Percentiles rank a stretch among this genome's conserved stretches.
Evolutionary conservation across 2,888 invertebrate species (phyloP).

Genomic region (Lithophane socia): DNA sequence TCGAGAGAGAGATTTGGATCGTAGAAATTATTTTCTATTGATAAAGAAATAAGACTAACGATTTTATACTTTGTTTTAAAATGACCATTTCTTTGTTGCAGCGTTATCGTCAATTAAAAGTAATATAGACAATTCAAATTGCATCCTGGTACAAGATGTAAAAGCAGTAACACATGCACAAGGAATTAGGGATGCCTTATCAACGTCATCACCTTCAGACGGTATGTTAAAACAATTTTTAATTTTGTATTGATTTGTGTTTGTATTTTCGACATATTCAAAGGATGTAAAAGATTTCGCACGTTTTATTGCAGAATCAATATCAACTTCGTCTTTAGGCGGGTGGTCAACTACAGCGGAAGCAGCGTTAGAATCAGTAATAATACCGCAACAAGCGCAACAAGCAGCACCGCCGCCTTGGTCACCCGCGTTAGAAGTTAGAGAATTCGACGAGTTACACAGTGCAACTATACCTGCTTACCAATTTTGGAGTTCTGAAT

Average conservation of each 20-base stretch:
- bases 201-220: constrained; percentile 88
- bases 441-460: constrained; percentile 96
- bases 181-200: constrained; percentile 93
- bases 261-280: constrained; percentile 14
- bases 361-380: constrained; percentile 89
- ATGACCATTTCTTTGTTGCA: constrained; percentile 88
- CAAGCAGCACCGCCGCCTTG: constrained; percentile 94
- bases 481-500: constrained; percentile 98
- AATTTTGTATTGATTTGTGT: neutral
- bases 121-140: constrained; percentile 96
- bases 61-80: constrained; percentile 41
- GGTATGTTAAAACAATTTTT: constrained; percentile 72
- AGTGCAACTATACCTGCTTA: constrained; percentile 96
- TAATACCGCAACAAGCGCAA: constrained; percentile 92
- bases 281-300: constrained; percentile 42
- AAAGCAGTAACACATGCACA: constrained; percentile 97
- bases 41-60: constrained; percentile 47
- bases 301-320: constrained; percentile 91
- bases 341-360: constrained; percentile 89
- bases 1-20: constrained; percentile 76
- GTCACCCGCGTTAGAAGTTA: constrained; percentile 94
- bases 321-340: constrained; percentile 87
- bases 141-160: constrained; percentile 97
- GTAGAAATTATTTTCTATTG: constrained; percentile 69
- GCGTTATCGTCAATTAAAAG: constrained; percentile 97